Percentiles rank a stretch among this genome's conserved stretches.
Conservation (phyloP, 1,140 invertebrate species). For the Drosophila sucinea region DNA sequence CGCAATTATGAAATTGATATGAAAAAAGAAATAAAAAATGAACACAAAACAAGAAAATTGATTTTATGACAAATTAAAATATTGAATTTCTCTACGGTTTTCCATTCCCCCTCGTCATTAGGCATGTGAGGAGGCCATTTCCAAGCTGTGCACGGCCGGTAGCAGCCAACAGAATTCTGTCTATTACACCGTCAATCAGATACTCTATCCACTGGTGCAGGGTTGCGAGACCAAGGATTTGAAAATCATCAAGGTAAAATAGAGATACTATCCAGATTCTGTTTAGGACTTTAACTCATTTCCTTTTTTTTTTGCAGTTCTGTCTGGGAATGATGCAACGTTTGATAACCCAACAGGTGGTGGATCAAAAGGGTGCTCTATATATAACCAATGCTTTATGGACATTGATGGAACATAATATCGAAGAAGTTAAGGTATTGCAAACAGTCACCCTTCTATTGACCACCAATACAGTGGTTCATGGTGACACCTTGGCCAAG, state of each 20-base stretch:
- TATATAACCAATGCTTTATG: slow-evolving; percentile 97
- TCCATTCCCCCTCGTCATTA: slow-evolving; percentile 83
- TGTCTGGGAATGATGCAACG: slow-evolving; percentile 95
- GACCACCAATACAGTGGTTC: slow-evolving; percentile 96
- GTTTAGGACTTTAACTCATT: slow-evolving; percentile 16
- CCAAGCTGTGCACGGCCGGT: slow-evolving; percentile 92
- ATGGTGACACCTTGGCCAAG: slow-evolving; percentile 96
- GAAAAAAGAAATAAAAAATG: slow-evolving; percentile 41
- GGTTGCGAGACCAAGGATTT: slow-evolving; percentile 99
- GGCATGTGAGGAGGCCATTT: slow-evolving; percentile 97
- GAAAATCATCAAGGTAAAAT: slow-evolving; percentile 94
- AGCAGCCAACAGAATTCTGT: slow-evolving; percentile 91
- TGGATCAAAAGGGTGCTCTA: slow-evolving; percentile 94
- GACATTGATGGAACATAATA: slow-evolving; percentile 95
- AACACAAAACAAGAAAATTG: slow-evolving; percentile 47
- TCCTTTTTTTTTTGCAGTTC: slow-evolving; percentile 85
- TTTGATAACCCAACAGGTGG: slow-evolving; percentile 91
- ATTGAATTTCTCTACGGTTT: slow-evolving; percentile 30
- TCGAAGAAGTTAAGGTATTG: slow-evolving; percentile 97
- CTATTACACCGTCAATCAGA: slow-evolving; percentile 95
- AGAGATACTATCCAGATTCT: not conserved
- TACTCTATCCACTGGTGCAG: slow-evolving; percentile 98
- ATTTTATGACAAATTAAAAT: slow-evolving; percentile 59
- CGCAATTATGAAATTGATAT: slow-evolving; percentile 80
- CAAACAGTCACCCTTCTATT: slow-evolving; percentile 97